Percentiles rank a stretch among this genome's conserved stretches.
Conservation (phyloP, 2,797 vertebrate species). For the Thaleichthys pacificus region DNA sequence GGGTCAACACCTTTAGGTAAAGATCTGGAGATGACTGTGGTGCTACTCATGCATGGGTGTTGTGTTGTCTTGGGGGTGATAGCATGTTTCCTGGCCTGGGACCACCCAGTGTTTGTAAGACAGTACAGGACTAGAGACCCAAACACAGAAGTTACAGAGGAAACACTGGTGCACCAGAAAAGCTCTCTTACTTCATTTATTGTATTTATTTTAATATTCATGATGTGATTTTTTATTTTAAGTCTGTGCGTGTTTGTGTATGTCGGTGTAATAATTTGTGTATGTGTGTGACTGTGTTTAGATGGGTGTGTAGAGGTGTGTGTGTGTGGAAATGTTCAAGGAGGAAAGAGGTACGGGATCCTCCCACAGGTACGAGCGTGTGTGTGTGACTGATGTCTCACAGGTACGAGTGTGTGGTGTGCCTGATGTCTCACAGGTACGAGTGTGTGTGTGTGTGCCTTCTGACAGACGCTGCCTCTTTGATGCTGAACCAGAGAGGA, state of each 20-base stretch:
- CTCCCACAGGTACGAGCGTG: slow-evolving; percentile 51
- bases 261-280: slow-evolving; percentile 10
- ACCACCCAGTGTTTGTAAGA: background rate
- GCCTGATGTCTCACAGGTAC: background rate
- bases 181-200: too few species aligned
- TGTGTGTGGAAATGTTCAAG: slow-evolving; percentile 40
- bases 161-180: background rate
- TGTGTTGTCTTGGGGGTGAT: too few species aligned
- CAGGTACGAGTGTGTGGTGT: slow-evolving; percentile 35
- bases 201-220: too few species aligned
- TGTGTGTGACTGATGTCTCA: slow-evolving; percentile 2
- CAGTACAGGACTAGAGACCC: background rate
- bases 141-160: background rate
- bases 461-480: slow-evolving; percentile 68
- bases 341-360: slow-evolving; percentile 48
- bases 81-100: too few species aligned
- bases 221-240: too few species aligned
- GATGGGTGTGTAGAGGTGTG: slow-evolving; percentile 36
- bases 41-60: too few species aligned
- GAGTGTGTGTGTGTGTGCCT: slow-evolving; percentile 63
- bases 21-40: too few species aligned
- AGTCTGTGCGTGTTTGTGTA: too few species aligned
- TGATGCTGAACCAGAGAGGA: slow-evolving; percentile 66
- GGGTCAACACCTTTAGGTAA: too few species aligned
- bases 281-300: slow-evolving; percentile 10